Percentiles rank a stretch among this genome's conserved stretches.
Evolutionary conservation across 1,140 invertebrate genomes (phyloP).

Genomic region (Ruditapes philippinarum): DNA sequence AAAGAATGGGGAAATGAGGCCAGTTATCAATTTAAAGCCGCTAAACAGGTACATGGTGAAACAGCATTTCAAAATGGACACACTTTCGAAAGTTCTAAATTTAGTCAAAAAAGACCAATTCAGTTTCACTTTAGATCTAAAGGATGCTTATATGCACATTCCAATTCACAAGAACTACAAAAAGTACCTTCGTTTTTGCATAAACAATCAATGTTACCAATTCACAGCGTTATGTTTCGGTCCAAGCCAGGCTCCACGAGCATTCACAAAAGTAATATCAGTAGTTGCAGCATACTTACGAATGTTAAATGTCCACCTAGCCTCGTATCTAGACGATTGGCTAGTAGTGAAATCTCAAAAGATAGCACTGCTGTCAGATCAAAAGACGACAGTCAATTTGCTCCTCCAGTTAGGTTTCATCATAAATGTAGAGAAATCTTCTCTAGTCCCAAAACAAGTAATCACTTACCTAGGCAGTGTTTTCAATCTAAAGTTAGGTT

Average conservation of each 20-base stretch:
- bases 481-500: too few species aligned
- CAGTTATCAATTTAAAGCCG: slow-evolving; percentile 48
- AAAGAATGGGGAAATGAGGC: slow-evolving; percentile 46
- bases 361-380: not conserved
- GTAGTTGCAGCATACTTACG: slow-evolving; percentile 16
- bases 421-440: not conserved
- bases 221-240: too few species aligned
- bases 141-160: slow-evolving; percentile 46
- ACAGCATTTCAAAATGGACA: slow-evolving; percentile 61
- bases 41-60: slow-evolving; percentile 46
- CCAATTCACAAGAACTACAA: not conserved
- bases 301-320: not conserved
- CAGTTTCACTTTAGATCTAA: slow-evolving; percentile 9
- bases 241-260: too few species aligned
- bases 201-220: too few species aligned
- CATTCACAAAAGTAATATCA: too few species aligned
- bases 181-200: too few species aligned
- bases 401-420: not conserved
- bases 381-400: not conserved
- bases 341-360: too few species aligned
- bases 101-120: slow-evolving; percentile 15
- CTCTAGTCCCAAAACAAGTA: too few species aligned
- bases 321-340: too few species aligned
- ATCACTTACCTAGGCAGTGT: too few species aligned
- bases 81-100: slow-evolving; percentile 21